Base-by-base conservation (phyloP, 1,140 invertebrate species). In the Sipha flava region DNA sequence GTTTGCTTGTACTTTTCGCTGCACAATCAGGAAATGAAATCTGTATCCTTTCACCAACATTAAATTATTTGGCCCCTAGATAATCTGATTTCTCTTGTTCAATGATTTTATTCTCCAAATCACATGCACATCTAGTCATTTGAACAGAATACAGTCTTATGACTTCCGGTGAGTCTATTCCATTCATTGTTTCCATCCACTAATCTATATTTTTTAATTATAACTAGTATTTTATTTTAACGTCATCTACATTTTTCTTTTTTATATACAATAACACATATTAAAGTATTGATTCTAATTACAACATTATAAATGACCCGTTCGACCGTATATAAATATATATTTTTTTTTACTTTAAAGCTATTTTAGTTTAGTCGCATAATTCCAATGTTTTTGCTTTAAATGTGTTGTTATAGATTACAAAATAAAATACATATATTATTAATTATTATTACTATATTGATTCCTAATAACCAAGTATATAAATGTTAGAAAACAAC, bases 361-460 rank as follows among this genome's bases (percentile, higher is more conserved):
- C n/a, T 66, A 66, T 73, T 49, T 34, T 73, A 73, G 70, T 73
- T 73, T 73, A 77, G 34, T 77, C 72, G 72, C 52, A 26, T 77
- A 77, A 73, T 77, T 77, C 21, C n/a, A 57, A 54, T 16, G 21
- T 37, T 75, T 49, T 77, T 57, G 72, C 72, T 77, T 77, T 37
- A 57, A 57, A 59, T 40, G 72, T 77, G 52, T 77, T 77, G 52
- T 77, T 77, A 77, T 77, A 77, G 34, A 26, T 37, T 54, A 57
- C 26, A 57, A 54, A 37, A 75, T n/a, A 7, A 34, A 52, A n/a
- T 40, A 54, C 7, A 21, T 9, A 37, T 64, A 64, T 64, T 59
- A 59, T 59, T 59, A 31, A 26, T 26, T 59, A 59, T 59, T 1
- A 59, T 59, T 59, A 64, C 3, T 18, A 1, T 64, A 18, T 29